Percentiles rank a stretch among this genome's conserved stretches.
Conservation (phyloP, 2,113 vertebrate species). For the Mustela lutreola region DNA sequence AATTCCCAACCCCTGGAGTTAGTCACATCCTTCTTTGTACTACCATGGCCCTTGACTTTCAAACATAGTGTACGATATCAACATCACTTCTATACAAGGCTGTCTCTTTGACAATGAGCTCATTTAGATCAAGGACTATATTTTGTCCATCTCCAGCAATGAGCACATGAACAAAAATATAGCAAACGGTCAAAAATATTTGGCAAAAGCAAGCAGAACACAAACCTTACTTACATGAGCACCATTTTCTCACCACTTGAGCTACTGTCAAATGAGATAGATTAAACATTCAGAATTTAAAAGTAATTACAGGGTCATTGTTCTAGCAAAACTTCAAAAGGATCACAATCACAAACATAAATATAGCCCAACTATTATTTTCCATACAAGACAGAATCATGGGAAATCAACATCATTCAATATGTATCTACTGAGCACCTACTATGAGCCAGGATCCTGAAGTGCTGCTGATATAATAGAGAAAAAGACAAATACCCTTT, state of each 20-base stretch:
- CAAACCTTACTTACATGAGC: not conserved
- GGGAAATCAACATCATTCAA: not conserved
- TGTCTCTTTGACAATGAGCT: not conserved
- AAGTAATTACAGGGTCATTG: not conserved
- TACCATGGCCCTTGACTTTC: not conserved
- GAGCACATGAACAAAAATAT: constrained; percentile 1
- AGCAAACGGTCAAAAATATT: not conserved
- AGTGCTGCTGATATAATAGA: not conserved
- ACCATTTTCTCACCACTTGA: not conserved
- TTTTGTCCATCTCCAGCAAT: not conserved
- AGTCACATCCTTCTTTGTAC: not conserved
- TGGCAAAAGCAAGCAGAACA: not conserved
- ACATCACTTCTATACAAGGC: not conserved
- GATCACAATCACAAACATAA: not conserved
- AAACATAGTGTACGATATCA: not conserved
- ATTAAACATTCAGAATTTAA: not conserved
- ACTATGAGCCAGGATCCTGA: not conserved
- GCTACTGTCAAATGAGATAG: constrained; percentile 14
- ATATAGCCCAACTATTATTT: not conserved
- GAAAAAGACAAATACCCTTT: not conserved
- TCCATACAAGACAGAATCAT: not conserved
- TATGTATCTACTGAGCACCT: not conserved
- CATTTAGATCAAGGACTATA: not conserved
- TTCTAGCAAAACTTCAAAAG: not conserved
- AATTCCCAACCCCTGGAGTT: not conserved